Evolutionary conservation across 2,888 invertebrate genomes (phyloP).

Genomic region (Chironomus tentans): DNA sequence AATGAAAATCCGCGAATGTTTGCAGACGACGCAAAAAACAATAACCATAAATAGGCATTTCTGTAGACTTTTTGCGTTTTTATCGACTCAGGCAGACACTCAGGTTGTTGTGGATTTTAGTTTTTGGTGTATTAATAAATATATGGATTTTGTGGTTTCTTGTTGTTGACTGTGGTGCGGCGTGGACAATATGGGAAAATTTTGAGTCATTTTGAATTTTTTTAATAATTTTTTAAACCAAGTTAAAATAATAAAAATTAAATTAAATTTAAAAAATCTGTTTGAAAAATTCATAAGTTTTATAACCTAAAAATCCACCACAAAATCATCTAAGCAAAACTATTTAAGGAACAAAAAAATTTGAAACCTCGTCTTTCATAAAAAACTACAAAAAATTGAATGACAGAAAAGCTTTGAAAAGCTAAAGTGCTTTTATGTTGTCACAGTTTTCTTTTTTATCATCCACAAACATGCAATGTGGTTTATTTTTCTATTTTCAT

Average conservation of each 20-base stretch:
- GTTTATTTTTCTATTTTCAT: not conserved
- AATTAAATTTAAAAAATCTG: too few species aligned
- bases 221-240: too few species aligned
- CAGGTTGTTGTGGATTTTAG: not conserved
- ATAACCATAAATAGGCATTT: constrained; percentile 1
- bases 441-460: constrained; percentile 1
- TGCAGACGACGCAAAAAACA: not conserved
- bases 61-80: not conserved
- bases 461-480: not conserved
- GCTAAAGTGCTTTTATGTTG: constrained; percentile 8
- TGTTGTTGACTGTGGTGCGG: not conserved
- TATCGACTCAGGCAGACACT: not conserved
- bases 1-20: not conserved
- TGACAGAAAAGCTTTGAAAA: not conserved
- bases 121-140: not conserved
- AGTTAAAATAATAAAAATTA: too few species aligned
- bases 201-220: too few species aligned
- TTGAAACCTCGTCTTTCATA: not conserved
- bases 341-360: too few species aligned
- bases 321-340: too few species aligned
- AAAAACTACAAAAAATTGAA: not conserved
- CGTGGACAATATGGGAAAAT: too few species aligned
- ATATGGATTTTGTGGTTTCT: not conserved
- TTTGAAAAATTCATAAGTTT: too few species aligned
- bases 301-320: too few species aligned